Conservation (phyloP, 2,113 vertebrate species). For the human region DNA sequence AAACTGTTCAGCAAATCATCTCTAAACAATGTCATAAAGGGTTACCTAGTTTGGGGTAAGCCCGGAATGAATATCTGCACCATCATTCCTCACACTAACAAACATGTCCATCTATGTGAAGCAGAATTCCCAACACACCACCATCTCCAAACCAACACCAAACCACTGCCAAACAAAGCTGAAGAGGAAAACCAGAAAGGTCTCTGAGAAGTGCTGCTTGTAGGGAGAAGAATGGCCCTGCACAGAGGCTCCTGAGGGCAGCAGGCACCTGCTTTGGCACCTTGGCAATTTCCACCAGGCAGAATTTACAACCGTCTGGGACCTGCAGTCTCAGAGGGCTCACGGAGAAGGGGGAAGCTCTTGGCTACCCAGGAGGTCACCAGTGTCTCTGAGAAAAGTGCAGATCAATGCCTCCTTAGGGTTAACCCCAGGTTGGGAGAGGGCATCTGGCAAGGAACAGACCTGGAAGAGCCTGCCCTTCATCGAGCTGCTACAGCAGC, state of each 20-base stretch:
- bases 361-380: not conserved
- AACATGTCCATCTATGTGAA: not conserved
- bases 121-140: not conserved
- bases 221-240: not conserved
- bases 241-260: not conserved
- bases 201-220: not conserved
- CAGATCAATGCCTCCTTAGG: not conserved
- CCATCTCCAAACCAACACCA: not conserved
- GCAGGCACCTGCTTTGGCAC: not conserved
- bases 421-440: not conserved
- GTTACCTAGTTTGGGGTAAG: not conserved
- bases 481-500: not conserved
- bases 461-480: not conserved
- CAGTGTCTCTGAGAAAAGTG: not conserved
- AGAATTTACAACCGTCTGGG: not conserved
- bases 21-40: not conserved
- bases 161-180: not conserved
- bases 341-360: not conserved
- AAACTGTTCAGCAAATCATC: constrained; percentile 29
- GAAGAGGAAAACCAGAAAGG: not conserved
- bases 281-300: not conserved
- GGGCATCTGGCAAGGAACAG: not conserved
- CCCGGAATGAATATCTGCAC: not conserved
- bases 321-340: not conserved
- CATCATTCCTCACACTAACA: not conserved